Conservation (phyloP, 1,140 invertebrate species). For the Sycophaga agraensis region DNA sequence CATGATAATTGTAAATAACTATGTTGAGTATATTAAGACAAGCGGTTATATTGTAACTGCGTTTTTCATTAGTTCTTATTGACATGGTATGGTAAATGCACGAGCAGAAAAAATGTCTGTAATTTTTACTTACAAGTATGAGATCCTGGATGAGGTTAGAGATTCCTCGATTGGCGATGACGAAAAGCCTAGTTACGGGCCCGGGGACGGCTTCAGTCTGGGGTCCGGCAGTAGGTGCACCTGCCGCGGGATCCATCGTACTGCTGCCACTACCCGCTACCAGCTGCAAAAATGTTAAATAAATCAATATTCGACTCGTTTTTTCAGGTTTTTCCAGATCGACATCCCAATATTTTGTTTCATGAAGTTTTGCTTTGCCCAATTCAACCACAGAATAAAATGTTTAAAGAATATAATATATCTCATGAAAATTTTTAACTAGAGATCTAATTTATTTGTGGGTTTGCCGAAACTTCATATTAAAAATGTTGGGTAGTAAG, state of each 20-base stretch:
- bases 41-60: background rate
- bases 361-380: no score
- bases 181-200: constrained; percentile 79
- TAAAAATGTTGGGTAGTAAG: constrained; percentile 1
- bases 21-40: no score
- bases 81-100: no score
- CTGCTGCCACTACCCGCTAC: constrained; percentile 63
- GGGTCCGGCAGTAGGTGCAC: constrained; percentile 59
- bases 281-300: constrained; percentile 60
- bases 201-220: constrained; percentile 78
- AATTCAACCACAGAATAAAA: no score
- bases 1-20: no score
- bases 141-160: constrained; percentile 83
- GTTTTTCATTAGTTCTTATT: background rate
- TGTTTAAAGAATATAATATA: no score
- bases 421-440: no score
- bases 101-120: background rate
- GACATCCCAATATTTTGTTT: no score
- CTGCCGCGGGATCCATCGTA: constrained; percentile 60
- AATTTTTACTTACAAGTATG: constrained; percentile 67
- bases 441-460: no score
- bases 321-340: background rate
- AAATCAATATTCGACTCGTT: no score
- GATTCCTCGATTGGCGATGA: constrained; percentile 79
- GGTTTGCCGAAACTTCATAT: background rate